A percentile compares a stretch with the other conserved stretches of the same genome.
Evolutionary conservation across 2,797 vertebrate species (phyloP).

Genomic region (Chelmon rostratus): DNA sequence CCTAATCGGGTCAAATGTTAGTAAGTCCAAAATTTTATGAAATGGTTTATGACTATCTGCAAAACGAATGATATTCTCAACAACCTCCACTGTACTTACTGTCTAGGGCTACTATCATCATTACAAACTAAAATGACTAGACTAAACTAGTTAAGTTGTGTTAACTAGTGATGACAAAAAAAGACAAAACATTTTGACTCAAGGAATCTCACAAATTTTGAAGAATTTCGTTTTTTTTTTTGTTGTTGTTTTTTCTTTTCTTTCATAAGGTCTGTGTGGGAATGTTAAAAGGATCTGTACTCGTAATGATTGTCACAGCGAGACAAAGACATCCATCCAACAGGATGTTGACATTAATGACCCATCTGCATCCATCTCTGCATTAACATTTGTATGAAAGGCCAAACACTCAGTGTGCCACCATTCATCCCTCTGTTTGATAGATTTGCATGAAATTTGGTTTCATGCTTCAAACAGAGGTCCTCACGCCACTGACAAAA

Average conservation of each 20-base stretch:
- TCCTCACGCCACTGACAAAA: constrained; percentile 35
- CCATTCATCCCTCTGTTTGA: constrained; percentile 58
- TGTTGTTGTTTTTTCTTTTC: not conserved
- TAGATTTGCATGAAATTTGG: constrained; percentile 79
- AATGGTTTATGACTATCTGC: not conserved
- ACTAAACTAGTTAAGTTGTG: too few relatives aligned
- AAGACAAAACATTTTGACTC: too few relatives aligned
- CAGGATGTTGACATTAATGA: constrained; percentile 64
- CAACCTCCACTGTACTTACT: not conserved
- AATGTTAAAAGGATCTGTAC: constrained; percentile 26
- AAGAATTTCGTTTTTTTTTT: not conserved
- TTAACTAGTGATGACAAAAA: too few relatives aligned
- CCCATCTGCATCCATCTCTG: constrained; percentile 60
- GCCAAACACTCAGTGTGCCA: constrained; percentile 36
- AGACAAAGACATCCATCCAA: constrained; percentile 45
- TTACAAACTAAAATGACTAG: not conserved
- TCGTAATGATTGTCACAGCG: not conserved
- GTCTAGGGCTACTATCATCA: not conserved
- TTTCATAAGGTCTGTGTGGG: not conserved
- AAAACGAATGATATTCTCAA: not conserved
- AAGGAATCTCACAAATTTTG: too few relatives aligned
- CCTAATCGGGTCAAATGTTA: too few relatives aligned
- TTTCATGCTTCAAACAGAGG: constrained; percentile 68
- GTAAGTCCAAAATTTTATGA: not conserved
- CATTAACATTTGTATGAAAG: constrained; percentile 71